Evolutionary conservation across 2,888 invertebrate species (phyloP), one percentile per base, ranked within the genome.

Genomic region (Parochlus steinenii): DNA sequence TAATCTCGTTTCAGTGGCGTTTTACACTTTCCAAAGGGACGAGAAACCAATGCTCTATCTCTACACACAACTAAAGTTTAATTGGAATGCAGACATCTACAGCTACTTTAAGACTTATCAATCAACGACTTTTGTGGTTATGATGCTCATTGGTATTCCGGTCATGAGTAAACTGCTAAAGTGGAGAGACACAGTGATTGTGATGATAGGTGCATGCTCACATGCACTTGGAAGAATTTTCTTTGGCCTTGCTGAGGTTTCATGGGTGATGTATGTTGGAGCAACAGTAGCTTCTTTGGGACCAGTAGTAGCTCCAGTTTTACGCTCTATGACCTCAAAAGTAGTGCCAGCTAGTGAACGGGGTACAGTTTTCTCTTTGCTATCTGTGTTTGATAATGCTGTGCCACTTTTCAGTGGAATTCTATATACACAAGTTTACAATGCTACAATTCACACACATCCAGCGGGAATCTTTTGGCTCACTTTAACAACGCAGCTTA

Each of bases 21-120:
- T 81, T 32, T 85, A 83, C 46, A 79, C 81, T 31, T 83, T 82
- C 50, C 82, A 83, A 54, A 66, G 83, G 50, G 86, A 86, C 50
- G 86, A 87, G 49, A 73, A 71, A 42, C 71, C 70, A 14, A 74
- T 80, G 49, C 65, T 76, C 48, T 82, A 73, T 45, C 53, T 86
- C 31, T 87, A 81, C 49, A 74, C 81, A 0, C 69, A 70, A 33
- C 60, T 69, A 22, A 73, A 74, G 23, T 77, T 85, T 47, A 53
- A 69, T 37, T 86, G 86, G 85, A 64, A 69, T 29, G 62, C 74
- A 2, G 57, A 63, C 1, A 61, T 65, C 8, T 82, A 69, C 49
- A 86, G 85, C 47, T 63, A 68, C 43, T 86, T 81, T 46, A 65
- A 71, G 46, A 80, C 80, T 1, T 77, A 73, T 45, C 70, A 78